Base-by-base conservation (phyloP, 2,113 vertebrate species). In the Eolophus roseicapilla region DNA sequence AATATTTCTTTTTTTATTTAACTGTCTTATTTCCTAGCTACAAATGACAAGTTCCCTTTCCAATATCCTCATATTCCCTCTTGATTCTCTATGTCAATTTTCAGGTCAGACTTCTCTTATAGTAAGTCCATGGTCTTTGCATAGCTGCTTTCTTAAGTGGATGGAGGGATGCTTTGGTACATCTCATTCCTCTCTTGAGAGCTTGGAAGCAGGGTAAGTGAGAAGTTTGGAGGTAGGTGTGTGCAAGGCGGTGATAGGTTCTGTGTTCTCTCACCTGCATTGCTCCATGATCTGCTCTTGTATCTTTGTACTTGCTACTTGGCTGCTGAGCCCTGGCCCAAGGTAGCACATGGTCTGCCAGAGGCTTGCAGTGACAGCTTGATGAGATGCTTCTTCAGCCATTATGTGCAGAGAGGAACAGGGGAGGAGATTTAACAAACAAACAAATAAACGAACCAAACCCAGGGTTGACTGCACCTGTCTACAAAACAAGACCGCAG, bases 301-400 rank as follows among this genome's bases (percentile, higher is more conserved):
- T 4, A 3, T 33, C 43, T 64, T 33, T 71, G 55, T 12, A 13
- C 29, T 20, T 83, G 29, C 41, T 67, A 17, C 20, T 83, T 63
- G 68, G 43, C 73, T 53, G 52, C 92, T 76, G 57, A 93, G 80
- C 67, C n/a, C 57, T 96, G 92, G 96, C 90, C 83, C 62, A 13
- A 37, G 25, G n/a, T 24, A 74, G 53, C 49, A 62, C 65, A 21
- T 59, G n/a, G 23, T 84, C 69, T 96, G 93, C 83, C 96, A 97
- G 83, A 64, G 44, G 57, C 92, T 92, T 52, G 79, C 47, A 53
- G 91, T 31, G 65, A 79, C 70, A 94, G 62, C 74, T 92, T 73
- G 74, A 46, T 28, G 77, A 92, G 74, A 28, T 53, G 27, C 28
- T 85, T 33, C 75, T 71, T 39, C 86, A 57, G 74, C 53, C 39